Base-by-base conservation (phyloP, 2,113 vertebrate genomes). In the Antechinus stuartii region DNA sequence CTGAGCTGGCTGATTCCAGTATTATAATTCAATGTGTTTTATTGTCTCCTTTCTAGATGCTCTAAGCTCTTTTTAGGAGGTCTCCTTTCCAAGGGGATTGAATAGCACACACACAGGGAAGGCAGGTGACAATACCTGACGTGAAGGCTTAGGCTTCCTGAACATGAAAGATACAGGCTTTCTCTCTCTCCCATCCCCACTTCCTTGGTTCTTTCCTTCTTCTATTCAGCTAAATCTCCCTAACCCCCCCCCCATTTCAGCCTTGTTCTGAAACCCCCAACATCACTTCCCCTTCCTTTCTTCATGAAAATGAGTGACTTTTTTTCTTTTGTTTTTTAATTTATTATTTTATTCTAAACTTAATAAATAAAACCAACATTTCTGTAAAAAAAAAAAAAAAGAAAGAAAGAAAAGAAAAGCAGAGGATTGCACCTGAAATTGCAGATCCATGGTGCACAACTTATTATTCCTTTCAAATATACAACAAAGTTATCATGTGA, bases 271-370 rank as follows among this genome's bases (percentile, higher is more conserved):
- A 76, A 90, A 92, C 92, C 49, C 91, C 47, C 91, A 84, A 84
- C 1, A 0, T n/a, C 26, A 50, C 7, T 27, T 84, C 54, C 8
- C 84, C 92, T 84, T 91, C 91, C 96, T 97, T 95, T 93, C 96
- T 96, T 93, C 14, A 2, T 84, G 55, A 42, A 16, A 89, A n/a
- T 56, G n/a, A 6, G 5, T 42, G 68, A 84, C 55, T 56, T 56
- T 56, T 56, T 52, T 52, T 10, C 9, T 52, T 52, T 52, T 52
- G 50, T 52, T 52, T 52, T 9, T 52, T 52, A 9, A 52, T 52
- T 52, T 52, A 52, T 52, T 52, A 52, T 52, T 52, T 52, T 52
- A 52, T 52, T 52, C 50, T 52, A 6, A 52, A 52, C 50, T 52
- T 52, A 52, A 52, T 9, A 52, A 52, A 52, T 10, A 52, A 52